Base-by-base conservation (phyloP, 2,888 invertebrate species). In the Hyposoter didymator region DNA sequence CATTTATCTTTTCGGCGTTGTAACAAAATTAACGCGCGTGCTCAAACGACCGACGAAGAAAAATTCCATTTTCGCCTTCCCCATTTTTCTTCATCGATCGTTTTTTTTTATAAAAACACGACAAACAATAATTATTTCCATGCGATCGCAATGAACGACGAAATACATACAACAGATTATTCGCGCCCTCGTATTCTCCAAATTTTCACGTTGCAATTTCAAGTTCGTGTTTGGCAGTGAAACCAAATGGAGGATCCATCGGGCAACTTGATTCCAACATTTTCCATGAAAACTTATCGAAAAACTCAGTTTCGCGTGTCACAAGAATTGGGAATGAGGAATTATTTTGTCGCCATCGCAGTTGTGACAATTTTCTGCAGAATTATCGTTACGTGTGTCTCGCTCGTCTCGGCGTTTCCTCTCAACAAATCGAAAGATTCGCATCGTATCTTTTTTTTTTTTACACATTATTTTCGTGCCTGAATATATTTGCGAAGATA, bases 1-100 rank as follows among this genome's bases (percentile, higher is more conserved):
- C 35, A 17, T 64, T 80, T 52, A 39, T 92, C 91, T 72, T 39
- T 76, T 79, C 85, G 85, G 87, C 78, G 82, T 84, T 82, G 84
- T 86, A 89, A 89, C 87, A 88, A 73, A 85, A 85, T 70, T 74
- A 62, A 78, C 84, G 62, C 55, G 74, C 66, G 35, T 35, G 78
- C 55, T 47, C 78, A 72, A 62, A 85, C 78, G 87, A 87, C 81
- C 82, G 82, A 62, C 69, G 73, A 81, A 45, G 47, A 55, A 78
- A 78, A 84, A 72, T 32, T 32, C 4, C n/a, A n/a, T n/a, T n/a
- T n/a, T n/a, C n/a, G n/a, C n/a, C n/a, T n/a, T n/a, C n/a, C n/a
- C n/a, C n/a, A n/a, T n/a, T n/a, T n/a, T 78, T 69, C 35, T 64
- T 52, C 45, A 49, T 82, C 74, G 39, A 79, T 75, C 69, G 47